Conservation (phyloP, 2,888 invertebrate species). For the Sympetrum striolatum region DNA sequence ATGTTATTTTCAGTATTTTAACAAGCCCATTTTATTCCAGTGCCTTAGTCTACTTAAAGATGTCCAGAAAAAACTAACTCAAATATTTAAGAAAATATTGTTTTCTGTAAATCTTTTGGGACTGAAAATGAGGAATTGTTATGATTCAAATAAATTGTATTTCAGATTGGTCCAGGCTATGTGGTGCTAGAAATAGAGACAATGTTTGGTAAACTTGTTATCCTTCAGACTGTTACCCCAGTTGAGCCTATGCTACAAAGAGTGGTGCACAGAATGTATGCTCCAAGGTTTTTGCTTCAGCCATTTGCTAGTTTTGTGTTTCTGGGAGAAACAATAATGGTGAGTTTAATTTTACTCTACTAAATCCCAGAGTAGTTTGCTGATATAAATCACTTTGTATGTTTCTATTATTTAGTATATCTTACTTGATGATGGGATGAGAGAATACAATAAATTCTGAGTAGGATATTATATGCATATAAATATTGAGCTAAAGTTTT, state of each 20-base stretch:
- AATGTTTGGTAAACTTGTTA: constrained; percentile 67
- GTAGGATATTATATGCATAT: too few species aligned
- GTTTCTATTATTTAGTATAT: neutral
- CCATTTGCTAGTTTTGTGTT: constrained; percentile 72
- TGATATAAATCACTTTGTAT: neutral
- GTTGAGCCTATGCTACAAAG: constrained; percentile 77
- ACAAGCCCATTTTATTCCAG: too few species aligned
- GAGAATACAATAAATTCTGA: neutral
- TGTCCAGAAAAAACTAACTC: too few species aligned
- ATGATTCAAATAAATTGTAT: constrained; percentile 12
- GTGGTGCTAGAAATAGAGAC: constrained; percentile 73
- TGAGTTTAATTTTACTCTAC: constrained; percentile 54
- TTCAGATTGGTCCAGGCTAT: constrained; percentile 75
- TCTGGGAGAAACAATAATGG: constrained; percentile 74
- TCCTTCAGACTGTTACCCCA: constrained; percentile 81
- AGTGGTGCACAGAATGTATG: constrained; percentile 80
- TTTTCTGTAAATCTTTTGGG: too few species aligned
- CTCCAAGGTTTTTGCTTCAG: constrained; percentile 64
- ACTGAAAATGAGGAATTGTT: neutral
- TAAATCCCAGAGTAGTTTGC: neutral
- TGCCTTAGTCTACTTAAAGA: too few species aligned
- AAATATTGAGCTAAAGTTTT: too few species aligned
- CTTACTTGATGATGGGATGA: neutral
- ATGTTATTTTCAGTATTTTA: too few species aligned
- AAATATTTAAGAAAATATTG: too few species aligned